A percentile compares a stretch with the other conserved stretches of the same genome.
Conservation (phyloP, 2,888 invertebrate species). For the Phania funesta region DNA sequence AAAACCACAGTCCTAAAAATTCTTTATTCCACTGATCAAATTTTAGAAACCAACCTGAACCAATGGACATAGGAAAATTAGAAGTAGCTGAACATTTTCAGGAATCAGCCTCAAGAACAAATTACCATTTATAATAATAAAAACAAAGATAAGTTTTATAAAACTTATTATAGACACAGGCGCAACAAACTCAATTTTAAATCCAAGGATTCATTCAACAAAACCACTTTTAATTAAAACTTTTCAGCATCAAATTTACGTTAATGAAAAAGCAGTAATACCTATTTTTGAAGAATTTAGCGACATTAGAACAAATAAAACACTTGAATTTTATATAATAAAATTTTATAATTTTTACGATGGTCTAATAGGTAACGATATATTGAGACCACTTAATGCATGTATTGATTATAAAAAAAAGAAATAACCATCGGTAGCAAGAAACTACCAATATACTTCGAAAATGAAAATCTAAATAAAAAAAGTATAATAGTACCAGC, state of each 20-base stretch:
- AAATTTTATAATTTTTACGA: conserved; percentile 7
- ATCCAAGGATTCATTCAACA: neutral
- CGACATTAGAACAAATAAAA: neutral
- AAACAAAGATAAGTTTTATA: neutral
- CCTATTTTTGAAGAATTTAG: too few relatives aligned
- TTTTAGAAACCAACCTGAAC: neutral
- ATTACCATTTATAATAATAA: conserved; percentile 4
- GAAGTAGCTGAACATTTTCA: conserved; percentile 3
- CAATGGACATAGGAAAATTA: neutral
- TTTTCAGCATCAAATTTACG: too few relatives aligned
- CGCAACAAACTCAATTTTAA: neutral
- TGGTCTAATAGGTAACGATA: conserved; percentile 13
- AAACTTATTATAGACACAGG: conserved; percentile 4
- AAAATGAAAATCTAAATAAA: conserved; percentile 13
- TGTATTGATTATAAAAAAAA: conserved; percentile 9
- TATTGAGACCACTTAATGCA: neutral
- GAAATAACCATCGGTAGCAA: conserved; percentile 32
- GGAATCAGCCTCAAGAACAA: neutral
- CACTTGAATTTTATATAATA: conserved; percentile 26
- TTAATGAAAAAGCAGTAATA: neutral
- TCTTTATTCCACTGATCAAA: neutral
- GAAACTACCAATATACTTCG: neutral
- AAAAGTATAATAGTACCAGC: conserved; percentile 19
- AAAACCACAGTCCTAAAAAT: neutral
- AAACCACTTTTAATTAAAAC: neutral